Base-by-base conservation (phyloP, 1,140 invertebrate genomes). In the Drosophila carrolli region DNA sequence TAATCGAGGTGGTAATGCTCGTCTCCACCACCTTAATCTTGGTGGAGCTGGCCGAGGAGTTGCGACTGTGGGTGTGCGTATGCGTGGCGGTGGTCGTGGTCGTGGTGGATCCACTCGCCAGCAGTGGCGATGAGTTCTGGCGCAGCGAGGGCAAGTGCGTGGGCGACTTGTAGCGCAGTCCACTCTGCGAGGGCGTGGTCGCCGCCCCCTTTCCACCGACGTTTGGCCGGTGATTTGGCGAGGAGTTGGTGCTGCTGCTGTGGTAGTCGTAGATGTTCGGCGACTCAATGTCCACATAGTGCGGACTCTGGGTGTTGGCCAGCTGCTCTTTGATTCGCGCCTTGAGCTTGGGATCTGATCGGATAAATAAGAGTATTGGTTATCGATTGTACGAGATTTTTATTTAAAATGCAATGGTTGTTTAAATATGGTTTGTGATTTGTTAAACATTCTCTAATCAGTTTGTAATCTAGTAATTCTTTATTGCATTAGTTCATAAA, bases 281-380 rank as follows among this genome's bases (percentile, higher is more conserved):
- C 81, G 92, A 93, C 83, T 93, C 92, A 71, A 91, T 89, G 67
- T 92, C 89, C 59, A 91, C 85, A 76, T 93, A 90, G 78, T 93
- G 91, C 16, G 81, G 82, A 85, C 91, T 93, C 62, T 81, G 86
- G 48, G 85, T 93, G 75, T 95, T 94, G 23, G 95, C 95, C 70
- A 97, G 92, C 88, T 97, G 95, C 63, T 96, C 94, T 75, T 95
- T 94, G 58, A 97, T 96, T 82, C 95, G 95, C 54, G 95, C 96
- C 93, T 97, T 97, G 89, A 97, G 95, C 81, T 95, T 95, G 56
- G 96, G 96, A 95, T 97, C 97, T 97, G 93, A 51, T 93, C 4
- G 93, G 47, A 29, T 1, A 51, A 35, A 13, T 4, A 57, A 9
- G 0, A 13, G 4, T 14, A 10, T 59, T 35, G 44, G 1, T 14